Evolutionary conservation across 2,113 vertebrate species (phyloP).

Genomic region (Oceanites oceanicus): DNA sequence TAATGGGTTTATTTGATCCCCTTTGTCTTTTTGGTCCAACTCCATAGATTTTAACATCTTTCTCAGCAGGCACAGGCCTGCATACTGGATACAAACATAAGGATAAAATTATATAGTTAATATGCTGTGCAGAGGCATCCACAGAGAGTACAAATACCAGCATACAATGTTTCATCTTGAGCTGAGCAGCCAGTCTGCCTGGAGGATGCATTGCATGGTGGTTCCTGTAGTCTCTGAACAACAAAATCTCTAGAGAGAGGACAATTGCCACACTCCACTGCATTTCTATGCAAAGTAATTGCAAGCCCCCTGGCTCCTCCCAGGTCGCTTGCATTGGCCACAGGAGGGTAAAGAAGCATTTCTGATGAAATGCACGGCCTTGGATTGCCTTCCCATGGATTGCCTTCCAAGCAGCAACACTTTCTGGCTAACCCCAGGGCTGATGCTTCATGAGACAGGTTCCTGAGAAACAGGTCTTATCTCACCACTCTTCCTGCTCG

Average conservation of each 20-base stretch:
- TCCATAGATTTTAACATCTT: background rate
- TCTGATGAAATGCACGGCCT: background rate
- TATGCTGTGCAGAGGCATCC: background rate
- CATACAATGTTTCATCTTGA: background rate
- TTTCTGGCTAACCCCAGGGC: conserved; percentile 11
- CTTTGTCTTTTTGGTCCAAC: background rate
- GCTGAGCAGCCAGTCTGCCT: background rate
- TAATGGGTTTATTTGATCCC: background rate
- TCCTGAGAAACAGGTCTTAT: background rate
- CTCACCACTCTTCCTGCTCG: background rate
- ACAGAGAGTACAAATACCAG: background rate
- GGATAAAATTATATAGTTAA: background rate
- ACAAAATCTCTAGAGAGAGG: background rate
- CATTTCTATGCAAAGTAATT: background rate
- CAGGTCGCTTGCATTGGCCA: background rate
- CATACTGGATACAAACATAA: background rate
- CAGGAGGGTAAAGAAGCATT: background rate
- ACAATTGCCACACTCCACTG: background rate
- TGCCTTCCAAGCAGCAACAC: background rate
- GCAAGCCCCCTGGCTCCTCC: background rate
- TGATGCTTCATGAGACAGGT: background rate
- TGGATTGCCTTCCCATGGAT: background rate
- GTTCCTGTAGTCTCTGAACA: background rate
- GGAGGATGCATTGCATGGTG: background rate
- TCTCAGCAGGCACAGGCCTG: background rate